Evolutionary conservation across 2,888 invertebrate species (phyloP), one percentile per base, ranked within the genome.

Genomic region (Arrhopalites spinosus): DNA sequence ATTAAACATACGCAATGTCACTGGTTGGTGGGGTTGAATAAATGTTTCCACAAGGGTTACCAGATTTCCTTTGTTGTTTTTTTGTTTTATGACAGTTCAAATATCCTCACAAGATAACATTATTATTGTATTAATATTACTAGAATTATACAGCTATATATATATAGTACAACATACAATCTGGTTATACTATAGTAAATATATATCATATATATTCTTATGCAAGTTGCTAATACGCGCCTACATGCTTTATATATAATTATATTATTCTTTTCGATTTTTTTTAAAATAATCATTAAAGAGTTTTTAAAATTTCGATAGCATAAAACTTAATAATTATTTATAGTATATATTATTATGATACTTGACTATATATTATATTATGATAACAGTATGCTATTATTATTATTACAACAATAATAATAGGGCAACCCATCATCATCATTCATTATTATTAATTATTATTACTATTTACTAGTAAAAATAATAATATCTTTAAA

Each of bases 11-110:
- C 27, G 30, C 30, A 8, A 20, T n/a, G 56, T 70, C 70, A 59
- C 71, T 63, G 29, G 71, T 61, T 61, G 71, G 71, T 71, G 71
- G 71, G 71, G n/a, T 45, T 71, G 43, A 30, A 70, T 68, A 68
- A 47, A 29, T 67, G 17, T 59, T 71, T 59, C 61, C 23, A 71
- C 43, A 71, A 71, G 71, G 71, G 71, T 71, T 71, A 70, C 70
- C 70, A 70, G 70, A 70, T 70, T 70, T 50, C 70, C 36, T 70
- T 70, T 67, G 20, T 36, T 17, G 2, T 56, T n/a, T 56, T n/a
- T 56, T n/a, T 20, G 8, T 56, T n/a, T 53, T n/a, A 45, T 45
- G 15, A 7, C 15, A 45, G 47, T 47, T 47, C 15, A 45, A 15
- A 56, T 20, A 56, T 56, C 53, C n/a, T 56, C 53, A 56, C 2